A percentile compares a stretch with the other conserved stretches of the same genome.
Evolutionary conservation across 2,113 vertebrate species (phyloP).

Genomic region (Oplegnathus fasciatus): DNA sequence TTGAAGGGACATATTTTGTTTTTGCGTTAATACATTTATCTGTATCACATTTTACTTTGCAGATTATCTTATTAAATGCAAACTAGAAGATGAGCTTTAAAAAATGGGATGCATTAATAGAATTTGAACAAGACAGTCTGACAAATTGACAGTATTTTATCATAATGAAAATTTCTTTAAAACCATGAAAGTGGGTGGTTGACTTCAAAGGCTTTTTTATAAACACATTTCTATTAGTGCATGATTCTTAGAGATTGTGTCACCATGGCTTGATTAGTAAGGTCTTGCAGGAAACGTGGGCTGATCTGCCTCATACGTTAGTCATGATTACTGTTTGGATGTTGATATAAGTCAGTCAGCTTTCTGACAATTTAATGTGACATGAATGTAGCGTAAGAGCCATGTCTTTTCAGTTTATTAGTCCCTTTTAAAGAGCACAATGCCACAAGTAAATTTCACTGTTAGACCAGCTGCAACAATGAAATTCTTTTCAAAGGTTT

Average conservation of each 20-base stretch:
- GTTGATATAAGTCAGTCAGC: background rate
- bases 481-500: background rate
- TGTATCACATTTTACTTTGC: background rate
- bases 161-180: background rate
- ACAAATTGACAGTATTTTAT: background rate
- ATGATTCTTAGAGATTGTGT: background rate
- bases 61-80: background rate
- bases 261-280: background rate
- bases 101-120: background rate
- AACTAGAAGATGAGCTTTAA: background rate
- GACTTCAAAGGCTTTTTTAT: background rate
- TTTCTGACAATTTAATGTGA: background rate
- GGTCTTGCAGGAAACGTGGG: background rate
- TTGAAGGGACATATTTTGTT: background rate
- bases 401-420: background rate
- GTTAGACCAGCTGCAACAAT: background rate
- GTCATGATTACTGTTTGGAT: background rate
- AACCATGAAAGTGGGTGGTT: background rate
- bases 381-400: background rate
- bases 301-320: background rate
- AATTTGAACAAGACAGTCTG: background rate
- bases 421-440: background rate
- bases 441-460: no score
- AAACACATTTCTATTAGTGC: background rate
- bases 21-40: background rate